These are phyloP conservation scores for Petrophora chlorosata DNA, from an alignment of 2,888 invertebrate genomes.

Conservation along the genomic window DNA sequence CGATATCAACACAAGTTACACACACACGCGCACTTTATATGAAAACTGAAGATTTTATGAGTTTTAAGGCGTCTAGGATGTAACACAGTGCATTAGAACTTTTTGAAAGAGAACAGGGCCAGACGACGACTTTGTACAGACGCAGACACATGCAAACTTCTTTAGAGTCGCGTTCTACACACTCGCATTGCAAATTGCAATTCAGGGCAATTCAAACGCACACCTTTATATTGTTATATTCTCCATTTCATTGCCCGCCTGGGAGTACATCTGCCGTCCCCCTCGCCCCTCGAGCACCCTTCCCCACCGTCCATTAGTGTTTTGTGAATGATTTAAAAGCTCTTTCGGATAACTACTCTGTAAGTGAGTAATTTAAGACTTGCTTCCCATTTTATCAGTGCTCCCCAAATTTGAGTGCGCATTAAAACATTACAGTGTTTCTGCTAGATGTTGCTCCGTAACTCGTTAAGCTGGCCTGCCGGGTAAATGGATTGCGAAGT, in stretches of 20 bases:
- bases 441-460: slow-evolving; percentile 46
- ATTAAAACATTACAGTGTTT: slow-evolving; percentile 77
- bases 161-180: slow-evolving; percentile 22
- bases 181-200: slow-evolving; percentile 68
- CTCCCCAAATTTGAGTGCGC: slow-evolving; percentile 82
- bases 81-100: too few species aligned
- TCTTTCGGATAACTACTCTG: slow-evolving; percentile 84
- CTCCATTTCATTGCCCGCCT: slow-evolving; percentile 79
- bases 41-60: not conserved
- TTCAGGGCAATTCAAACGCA: slow-evolving; percentile 69
- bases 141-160: not conserved
- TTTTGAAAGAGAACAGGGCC: too few species aligned
- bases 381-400: slow-evolving; percentile 82
- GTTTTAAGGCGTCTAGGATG: too few species aligned
- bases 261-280: slow-evolving; percentile 74
- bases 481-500: slow-evolving; percentile 55
- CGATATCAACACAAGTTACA: slow-evolving; percentile 11
- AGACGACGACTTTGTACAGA: not conserved
- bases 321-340: slow-evolving; percentile 85
- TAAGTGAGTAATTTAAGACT: slow-evolving; percentile 84
- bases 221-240: slow-evolving; percentile 82
- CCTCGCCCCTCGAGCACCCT: slow-evolving; percentile 49
- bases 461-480: slow-evolving; percentile 45
- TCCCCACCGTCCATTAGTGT: slow-evolving; percentile 83
- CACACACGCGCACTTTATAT: not conserved